Percentiles rank a stretch among this genome's conserved stretches.
These are phyloP conservation scores for Hymenopus coronatus DNA, from an alignment of 2,888 invertebrate genomes.

Conservation along the genomic window DNA sequence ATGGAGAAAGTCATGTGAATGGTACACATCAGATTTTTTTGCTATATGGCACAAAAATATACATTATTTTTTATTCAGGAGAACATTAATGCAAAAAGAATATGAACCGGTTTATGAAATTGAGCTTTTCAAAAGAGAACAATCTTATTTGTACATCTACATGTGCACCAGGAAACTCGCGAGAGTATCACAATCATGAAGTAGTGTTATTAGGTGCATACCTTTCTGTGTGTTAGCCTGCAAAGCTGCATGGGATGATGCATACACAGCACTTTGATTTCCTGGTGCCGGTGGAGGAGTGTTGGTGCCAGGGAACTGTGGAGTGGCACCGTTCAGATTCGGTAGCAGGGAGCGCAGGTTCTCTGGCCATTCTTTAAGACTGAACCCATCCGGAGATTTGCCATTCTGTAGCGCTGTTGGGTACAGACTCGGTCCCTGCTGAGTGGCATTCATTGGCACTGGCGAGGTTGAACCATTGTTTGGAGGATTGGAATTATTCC, in stretches of 20 bases:
- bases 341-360: constrained; percentile 47
- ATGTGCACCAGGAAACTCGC: too few relatives aligned
- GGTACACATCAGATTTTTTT: too few relatives aligned
- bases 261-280: neutral
- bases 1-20: too few relatives aligned
- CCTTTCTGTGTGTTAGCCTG: constrained; percentile 24
- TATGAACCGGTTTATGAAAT: too few relatives aligned
- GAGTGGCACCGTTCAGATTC: constrained; percentile 29
- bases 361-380: constrained; percentile 54
- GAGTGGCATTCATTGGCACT: neutral
- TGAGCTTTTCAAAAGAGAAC: too few relatives aligned
- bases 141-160: too few relatives aligned
- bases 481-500: constrained; percentile 8
- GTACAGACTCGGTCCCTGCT: neutral
- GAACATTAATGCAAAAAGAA: too few relatives aligned
- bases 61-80: too few relatives aligned
- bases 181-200: too few relatives aligned
- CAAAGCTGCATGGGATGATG: neutral
- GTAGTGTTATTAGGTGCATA: neutral
- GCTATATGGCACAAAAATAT: too few relatives aligned
- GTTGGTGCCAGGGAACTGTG: neutral
- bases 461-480: constrained; percentile 26
- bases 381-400: constrained; percentile 40
- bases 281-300: constrained; percentile 23
- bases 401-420: constrained; percentile 20